These are phyloP conservation scores for Drosophila funebris DNA, from an alignment of 1,140 invertebrate species.

Conservation along the genomic window DNA sequence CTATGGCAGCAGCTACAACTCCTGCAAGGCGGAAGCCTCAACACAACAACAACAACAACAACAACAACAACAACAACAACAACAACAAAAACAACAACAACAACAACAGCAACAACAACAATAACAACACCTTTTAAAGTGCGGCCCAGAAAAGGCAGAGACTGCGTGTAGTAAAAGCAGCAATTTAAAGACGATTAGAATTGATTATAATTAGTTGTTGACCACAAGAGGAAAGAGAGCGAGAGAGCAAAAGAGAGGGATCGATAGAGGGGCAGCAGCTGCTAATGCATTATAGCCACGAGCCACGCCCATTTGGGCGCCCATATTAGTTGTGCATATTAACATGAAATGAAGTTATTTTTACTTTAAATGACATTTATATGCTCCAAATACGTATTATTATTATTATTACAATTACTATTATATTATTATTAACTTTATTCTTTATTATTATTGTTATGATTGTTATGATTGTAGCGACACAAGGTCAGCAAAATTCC, in stretches of 20 bases:
- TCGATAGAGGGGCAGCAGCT: not conserved
- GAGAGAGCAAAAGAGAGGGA: not conserved
- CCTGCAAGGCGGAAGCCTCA: slow-evolving; percentile 61
- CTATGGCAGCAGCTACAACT: slow-evolving; percentile 14
- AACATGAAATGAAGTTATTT: slow-evolving; percentile 74
- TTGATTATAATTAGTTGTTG: slow-evolving; percentile 80
- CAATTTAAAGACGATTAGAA: slow-evolving; percentile 82
- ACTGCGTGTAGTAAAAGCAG: slow-evolving; percentile 50
- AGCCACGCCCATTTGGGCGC: not conserved
- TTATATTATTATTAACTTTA: slow-evolving; percentile 35
- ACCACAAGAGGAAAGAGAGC: slow-evolving; percentile 7
- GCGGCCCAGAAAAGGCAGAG: slow-evolving; percentile 66
- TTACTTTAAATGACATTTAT: slow-evolving; percentile 71
- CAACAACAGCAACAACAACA: slow-evolving; percentile 32
- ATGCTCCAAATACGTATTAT: slow-evolving; percentile 50
- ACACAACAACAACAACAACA: not conserved
- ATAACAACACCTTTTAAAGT: slow-evolving; percentile 67
- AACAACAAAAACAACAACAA: not conserved
- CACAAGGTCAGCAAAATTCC: slow-evolving; percentile 16
- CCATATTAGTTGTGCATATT: slow-evolving; percentile 31
- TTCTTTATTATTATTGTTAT: slow-evolving; percentile 33
- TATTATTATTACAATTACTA: slow-evolving; percentile 24
- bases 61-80: slow-evolving; percentile 48
- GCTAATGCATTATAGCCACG: not conserved
- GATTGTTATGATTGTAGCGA: slow-evolving; percentile 25